Percentiles rank a stretch among this genome's conserved stretches.
Evolutionary conservation across 1,140 invertebrate species (phyloP).

Genomic region (Diplogasteroides magnus): DNA sequence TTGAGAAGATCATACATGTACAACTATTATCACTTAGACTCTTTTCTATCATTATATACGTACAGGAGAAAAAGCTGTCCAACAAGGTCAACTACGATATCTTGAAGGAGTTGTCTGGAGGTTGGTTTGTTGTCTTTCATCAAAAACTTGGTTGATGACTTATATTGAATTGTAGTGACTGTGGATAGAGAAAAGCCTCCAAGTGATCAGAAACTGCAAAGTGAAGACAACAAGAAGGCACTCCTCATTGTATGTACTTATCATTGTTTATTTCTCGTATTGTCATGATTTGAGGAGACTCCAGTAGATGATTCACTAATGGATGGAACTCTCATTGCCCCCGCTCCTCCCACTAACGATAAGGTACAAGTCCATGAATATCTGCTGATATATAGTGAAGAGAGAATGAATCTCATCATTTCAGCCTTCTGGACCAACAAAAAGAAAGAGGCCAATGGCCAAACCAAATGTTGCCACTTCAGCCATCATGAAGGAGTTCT

Average conservation of each 20-base stretch:
- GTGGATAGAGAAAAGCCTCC: not conserved
- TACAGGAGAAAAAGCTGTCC: constrained; percentile 74
- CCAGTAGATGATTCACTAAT: not conserved
- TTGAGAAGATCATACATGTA: constrained; percentile 52
- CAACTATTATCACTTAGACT: not conserved
- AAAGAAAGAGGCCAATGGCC: not conserved
- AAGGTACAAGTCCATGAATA: too few species aligned
- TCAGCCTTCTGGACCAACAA: not conserved
- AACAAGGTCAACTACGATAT: constrained; percentile 97
- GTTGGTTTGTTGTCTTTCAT: too few species aligned
- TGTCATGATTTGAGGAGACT: not conserved
- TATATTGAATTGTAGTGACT: not conserved
- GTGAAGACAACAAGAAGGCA: not conserved
- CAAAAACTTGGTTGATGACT: too few species aligned
- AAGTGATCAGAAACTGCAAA: not conserved
- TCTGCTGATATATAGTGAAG: too few species aligned
- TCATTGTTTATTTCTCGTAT: not conserved
- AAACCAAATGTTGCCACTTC: not conserved
- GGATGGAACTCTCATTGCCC: not conserved
- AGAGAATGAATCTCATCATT: not conserved
- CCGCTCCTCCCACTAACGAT: too few species aligned
- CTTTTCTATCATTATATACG: constrained; percentile 6
- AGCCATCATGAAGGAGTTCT: not conserved
- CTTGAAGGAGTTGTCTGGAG: constrained; percentile 62
- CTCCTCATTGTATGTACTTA: not conserved